Percentiles rank a stretch among this genome's conserved stretches.
These are phyloP conservation scores for Balanococcus diminutus DNA, from an alignment of 2,888 invertebrate genomes.

Conservation along the genomic window DNA sequence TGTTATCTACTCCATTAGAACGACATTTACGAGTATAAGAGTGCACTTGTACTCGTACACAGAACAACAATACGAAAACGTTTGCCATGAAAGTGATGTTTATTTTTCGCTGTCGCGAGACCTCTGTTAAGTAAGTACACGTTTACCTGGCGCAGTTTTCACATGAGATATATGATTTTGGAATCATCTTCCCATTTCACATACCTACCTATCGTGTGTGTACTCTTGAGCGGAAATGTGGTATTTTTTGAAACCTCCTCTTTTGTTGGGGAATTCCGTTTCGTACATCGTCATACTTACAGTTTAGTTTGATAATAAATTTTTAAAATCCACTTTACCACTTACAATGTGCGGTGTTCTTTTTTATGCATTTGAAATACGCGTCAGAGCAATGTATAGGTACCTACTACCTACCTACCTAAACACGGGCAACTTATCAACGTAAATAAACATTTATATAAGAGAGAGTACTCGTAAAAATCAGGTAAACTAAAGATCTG, in stretches of 20 bases:
- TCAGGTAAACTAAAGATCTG: constrained; percentile 12
- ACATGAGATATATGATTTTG: background rate
- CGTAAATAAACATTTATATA: background rate
- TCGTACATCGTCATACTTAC: background rate
- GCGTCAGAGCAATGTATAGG: background rate
- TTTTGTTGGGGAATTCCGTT: no score
- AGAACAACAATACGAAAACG: background rate
- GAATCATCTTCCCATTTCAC: background rate
- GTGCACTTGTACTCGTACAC: background rate
- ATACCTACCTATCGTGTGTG: background rate
- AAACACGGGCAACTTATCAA: background rate
- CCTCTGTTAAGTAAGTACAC: background rate
- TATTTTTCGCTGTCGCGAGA: background rate
- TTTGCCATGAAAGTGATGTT: background rate
- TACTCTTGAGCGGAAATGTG: no score
- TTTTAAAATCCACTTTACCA: constrained; percentile 25
- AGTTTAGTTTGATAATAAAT: background rate
- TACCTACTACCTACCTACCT: background rate
- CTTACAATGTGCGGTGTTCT: background rate
- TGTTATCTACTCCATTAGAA: background rate
- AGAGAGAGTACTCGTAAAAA: background rate
- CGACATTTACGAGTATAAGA: background rate
- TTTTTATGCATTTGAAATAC: background rate
- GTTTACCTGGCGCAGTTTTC: background rate
- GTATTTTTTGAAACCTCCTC: no score